Percentiles rank a stretch among this genome's conserved stretches.
Evolutionary conservation across 2,888 invertebrate species (phyloP).

Genomic region (Heliconius ethilla): DNA sequence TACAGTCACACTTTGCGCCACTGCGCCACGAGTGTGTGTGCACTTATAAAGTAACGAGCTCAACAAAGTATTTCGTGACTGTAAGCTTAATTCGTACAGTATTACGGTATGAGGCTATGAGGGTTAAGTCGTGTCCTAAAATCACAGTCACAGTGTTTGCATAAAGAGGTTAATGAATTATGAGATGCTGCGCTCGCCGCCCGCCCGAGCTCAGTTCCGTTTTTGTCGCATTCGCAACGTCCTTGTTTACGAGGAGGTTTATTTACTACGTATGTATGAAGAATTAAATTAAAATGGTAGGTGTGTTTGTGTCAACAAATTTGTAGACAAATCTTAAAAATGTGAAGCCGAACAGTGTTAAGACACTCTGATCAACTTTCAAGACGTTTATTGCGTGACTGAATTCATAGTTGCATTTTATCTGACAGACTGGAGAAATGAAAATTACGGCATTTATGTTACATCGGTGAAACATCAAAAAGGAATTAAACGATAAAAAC

Average conservation of each 20-base stretch:
- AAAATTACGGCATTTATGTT: background rate
- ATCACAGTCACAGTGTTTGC: slow-evolving; percentile 20
- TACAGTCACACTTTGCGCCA: background rate
- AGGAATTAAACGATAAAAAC: slow-evolving; percentile 10
- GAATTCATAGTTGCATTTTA: background rate
- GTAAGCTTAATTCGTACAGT: slow-evolving; percentile 8
- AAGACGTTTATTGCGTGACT: background rate
- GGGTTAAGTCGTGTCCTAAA: slow-evolving; percentile 31
- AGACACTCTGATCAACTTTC: background rate
- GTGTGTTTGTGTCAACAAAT: background rate
- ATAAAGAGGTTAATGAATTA: slow-evolving; percentile 31
- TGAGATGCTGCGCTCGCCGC: slow-evolving; percentile 10
- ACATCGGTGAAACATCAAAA: slow-evolving; percentile 7
- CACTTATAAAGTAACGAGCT: background rate
- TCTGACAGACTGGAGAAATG: background rate
- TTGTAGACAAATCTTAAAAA: background rate
- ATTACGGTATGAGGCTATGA: background rate
- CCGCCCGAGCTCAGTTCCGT: slow-evolving; percentile 12
- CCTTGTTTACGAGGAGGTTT: background rate
- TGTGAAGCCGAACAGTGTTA: too few species aligned
- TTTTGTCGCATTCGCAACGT: background rate
- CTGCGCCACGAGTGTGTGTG: background rate
- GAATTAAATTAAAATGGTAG: background rate
- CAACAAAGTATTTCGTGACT: background rate
- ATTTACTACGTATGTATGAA: background rate